Conservation (phyloP, 2,113 vertebrate species). For the Monarcha castaneiventris region DNA sequence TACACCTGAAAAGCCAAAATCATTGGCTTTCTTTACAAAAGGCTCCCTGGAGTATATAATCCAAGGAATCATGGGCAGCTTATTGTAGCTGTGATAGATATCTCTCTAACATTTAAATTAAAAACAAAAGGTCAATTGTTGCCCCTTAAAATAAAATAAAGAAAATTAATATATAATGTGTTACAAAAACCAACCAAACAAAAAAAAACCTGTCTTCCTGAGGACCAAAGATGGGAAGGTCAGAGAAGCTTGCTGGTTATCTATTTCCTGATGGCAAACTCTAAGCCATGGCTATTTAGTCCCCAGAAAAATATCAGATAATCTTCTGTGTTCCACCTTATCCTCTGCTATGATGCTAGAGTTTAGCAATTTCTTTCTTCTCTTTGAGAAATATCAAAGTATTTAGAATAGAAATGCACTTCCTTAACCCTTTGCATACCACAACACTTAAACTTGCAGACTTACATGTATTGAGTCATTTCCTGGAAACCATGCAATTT, state of each 20-base stretch:
- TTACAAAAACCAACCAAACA: accelerated
- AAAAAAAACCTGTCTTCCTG: not conserved
- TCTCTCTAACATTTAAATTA: not conserved
- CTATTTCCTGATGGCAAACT: conserved; percentile 6
- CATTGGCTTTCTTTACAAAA: conserved; percentile 26
- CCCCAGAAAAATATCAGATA: not conserved
- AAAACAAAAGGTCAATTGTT: not conserved
- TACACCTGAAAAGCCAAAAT: conserved; percentile 61
- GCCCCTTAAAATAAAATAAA: not conserved
- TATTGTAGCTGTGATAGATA: conserved; percentile 31
- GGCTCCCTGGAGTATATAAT: conserved; percentile 26
- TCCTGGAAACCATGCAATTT: not conserved
- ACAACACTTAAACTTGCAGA: not conserved
- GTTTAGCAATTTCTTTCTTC: not conserved
- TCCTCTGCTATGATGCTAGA: not conserved
- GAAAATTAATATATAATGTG: not conserved
- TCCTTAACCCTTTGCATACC: not conserved
- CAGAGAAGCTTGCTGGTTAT: not conserved
- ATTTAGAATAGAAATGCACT: not conserved
- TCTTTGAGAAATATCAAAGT: not conserved
- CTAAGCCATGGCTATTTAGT: not conserved
- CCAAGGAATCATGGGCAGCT: conserved; percentile 37
- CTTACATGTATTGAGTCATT: not conserved
- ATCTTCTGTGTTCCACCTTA: not conserved
- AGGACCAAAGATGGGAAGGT: conserved; percentile 2